These are phyloP conservation scores for Spea hammondii DNA, from an alignment of 2,797 vertebrate genomes.

Conservation along the genomic window DNA sequence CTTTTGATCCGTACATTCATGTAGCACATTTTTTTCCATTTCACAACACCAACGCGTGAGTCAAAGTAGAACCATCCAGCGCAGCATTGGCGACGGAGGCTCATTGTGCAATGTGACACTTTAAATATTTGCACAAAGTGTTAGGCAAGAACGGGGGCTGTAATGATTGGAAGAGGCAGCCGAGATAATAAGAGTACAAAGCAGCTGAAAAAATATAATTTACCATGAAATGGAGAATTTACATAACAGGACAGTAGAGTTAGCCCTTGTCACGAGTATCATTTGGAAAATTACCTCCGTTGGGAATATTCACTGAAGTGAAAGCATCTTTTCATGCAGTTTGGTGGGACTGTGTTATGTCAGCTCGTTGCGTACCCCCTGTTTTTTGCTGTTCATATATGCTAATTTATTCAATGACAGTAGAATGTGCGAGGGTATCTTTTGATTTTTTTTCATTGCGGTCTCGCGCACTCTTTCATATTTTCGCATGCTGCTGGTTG, in stretches of 20 bases:
- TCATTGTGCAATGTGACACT: background rate
- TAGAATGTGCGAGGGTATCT: background rate
- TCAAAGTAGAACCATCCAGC: background rate
- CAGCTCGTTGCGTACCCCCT: background rate
- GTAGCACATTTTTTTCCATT: constrained; percentile 39
- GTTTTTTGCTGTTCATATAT: background rate
- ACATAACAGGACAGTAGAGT: constrained; percentile 6
- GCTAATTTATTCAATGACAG: constrained; percentile 20
- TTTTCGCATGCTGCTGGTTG: background rate
- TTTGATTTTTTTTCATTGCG: background rate
- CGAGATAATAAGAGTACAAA: background rate
- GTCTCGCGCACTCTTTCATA: background rate
- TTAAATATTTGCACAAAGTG: background rate
- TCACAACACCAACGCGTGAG: constrained; percentile 3
- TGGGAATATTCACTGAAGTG: background rate
- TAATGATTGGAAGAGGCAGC: background rate
- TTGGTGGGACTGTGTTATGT: background rate
- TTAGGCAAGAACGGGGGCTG: background rate
- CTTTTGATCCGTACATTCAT: constrained; percentile 36
- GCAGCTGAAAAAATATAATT: constrained; percentile 13
- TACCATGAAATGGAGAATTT: constrained; percentile 1
- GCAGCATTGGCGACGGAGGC: background rate
- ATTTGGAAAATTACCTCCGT: constrained; percentile 19
- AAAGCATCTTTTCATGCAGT: background rate
- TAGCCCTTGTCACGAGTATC: background rate